Conservation (phyloP, 1,140 invertebrate species). For the Aradophagus sp. region DNA sequence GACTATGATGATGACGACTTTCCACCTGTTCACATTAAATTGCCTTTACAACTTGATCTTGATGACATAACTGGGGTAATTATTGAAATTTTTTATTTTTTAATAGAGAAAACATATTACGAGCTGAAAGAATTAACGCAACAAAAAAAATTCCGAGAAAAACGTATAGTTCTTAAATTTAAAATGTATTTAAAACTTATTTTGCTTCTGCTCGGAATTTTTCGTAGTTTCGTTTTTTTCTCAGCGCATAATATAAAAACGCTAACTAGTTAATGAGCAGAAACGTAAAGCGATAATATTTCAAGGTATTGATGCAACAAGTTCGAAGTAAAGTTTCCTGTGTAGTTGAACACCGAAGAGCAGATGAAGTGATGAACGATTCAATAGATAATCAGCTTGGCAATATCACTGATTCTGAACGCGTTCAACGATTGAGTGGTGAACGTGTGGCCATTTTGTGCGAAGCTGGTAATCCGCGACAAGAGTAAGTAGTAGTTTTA, state of each 20-base stretch:
- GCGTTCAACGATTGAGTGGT: slow-evolving; percentile 83
- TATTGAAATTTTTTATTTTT: too few species aligned
- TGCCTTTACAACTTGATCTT: slow-evolving; percentile 86
- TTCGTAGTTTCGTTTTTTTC: too few species aligned
- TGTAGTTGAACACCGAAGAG: slow-evolving; percentile 87
- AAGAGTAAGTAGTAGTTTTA: slow-evolving; percentile 71
- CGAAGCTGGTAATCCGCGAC: slow-evolving; percentile 82
- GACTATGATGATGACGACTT: slow-evolving; percentile 77
- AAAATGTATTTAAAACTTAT: too few species aligned
- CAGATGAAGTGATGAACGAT: slow-evolving; percentile 87
- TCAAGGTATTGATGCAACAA: slow-evolving; percentile 70
- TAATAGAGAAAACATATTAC: too few species aligned
- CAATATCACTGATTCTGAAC: slow-evolving; percentile 82
- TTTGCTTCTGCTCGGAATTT: too few species aligned
- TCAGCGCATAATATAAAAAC: too few species aligned
- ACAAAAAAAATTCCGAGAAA: too few species aligned
- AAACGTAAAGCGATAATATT: too few species aligned
- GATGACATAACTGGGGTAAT: slow-evolving; percentile 84
- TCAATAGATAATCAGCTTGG: slow-evolving; percentile 70
- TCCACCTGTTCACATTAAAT: slow-evolving; percentile 81
- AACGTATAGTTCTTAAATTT: too few species aligned
- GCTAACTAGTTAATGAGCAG: too few species aligned
- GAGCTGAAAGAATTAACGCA: too few species aligned
- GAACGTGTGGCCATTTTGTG: slow-evolving; percentile 91
- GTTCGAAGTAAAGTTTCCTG: slow-evolving; percentile 85